Percentiles rank a stretch among this genome's conserved stretches.
Conservation (phyloP, 2,888 invertebrate species). For the Polyommatus iphigenia region DNA sequence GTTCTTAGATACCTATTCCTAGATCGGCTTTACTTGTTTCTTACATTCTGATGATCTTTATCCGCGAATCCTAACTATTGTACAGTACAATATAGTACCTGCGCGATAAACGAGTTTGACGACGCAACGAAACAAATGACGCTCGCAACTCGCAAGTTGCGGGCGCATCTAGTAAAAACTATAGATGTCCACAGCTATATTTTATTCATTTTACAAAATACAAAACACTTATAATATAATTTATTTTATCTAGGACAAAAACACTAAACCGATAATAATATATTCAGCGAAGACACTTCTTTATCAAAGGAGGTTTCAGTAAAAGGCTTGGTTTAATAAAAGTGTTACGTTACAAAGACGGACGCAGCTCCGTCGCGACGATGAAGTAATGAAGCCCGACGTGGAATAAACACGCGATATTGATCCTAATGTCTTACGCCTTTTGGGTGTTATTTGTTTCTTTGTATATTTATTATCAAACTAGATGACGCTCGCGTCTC, state of each 20-base stretch:
- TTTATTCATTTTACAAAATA: too few species aligned
- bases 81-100: too few species aligned
- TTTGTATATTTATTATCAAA: neutral
- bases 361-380: neutral
- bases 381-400: neutral
- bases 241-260: neutral
- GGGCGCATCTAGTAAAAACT: too few species aligned
- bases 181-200: too few species aligned
- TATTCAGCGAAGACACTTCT: neutral
- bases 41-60: too few species aligned
- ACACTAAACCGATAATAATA: neutral
- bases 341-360: neutral
- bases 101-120: too few species aligned
- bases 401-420: neutral
- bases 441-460: neutral
- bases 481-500: too few species aligned
- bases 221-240: neutral
- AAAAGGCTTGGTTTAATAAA: slow-evolving; percentile 10
- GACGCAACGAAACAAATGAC: too few species aligned
- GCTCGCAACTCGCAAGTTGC: too few species aligned
- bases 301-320: slow-evolving; percentile 4
- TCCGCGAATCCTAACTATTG: too few species aligned
- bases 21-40: too few species aligned
- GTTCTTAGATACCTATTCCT: too few species aligned
- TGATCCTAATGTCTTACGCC: neutral